Base-by-base conservation (phyloP, 2,797 vertebrate species). In the Tauraco hartlaubi region DNA sequence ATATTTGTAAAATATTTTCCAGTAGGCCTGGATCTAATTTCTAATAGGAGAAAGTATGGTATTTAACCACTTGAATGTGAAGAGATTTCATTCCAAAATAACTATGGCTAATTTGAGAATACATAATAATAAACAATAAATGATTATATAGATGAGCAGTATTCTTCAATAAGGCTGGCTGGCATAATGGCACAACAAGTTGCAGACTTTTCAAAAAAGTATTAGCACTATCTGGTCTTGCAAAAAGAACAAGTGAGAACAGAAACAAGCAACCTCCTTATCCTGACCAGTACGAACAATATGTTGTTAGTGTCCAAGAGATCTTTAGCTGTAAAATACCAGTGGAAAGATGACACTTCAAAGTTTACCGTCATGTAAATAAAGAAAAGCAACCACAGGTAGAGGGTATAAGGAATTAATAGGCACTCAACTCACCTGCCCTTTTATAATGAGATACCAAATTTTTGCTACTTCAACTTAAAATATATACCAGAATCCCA, bases 101-200 rank as follows among this genome's bases (percentile, higher is more conserved):
- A 82, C 69, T 90, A 93, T 2, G 43, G 86, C 92, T 96, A 96
- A 97, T 94, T 97, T 96, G 77, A 96, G 90, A 75, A 81, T 54
- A 90, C 25, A 69, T 54, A 80, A 20, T 74, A 78, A 94, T 51
- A 95, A 96, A 82, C 29, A 93, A 63, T 35, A 48, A 86, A 51
- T 21, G 77, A 64, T 33, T 33, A 59, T 11, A 71, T 5, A 85
- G 31, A 79, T 52, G 6, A 85, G 49, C 41, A 87, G 29, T 29
- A 55, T 28, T 88, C 67, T 76, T 73, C 87, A 91, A 37, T n/a
- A 59, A 37, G 39, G 41, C 41, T 54, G 15, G 25, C 2, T 54
- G 15, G 25, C 2, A 0, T 33, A 71, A 72, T 1, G 6, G 22
- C 54, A 85, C 16, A 41, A 58, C 16, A 89, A 92, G 55, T 23